Base-by-base conservation (phyloP, 2,888 invertebrate genomes). In the Lepas anatifera region DNA sequence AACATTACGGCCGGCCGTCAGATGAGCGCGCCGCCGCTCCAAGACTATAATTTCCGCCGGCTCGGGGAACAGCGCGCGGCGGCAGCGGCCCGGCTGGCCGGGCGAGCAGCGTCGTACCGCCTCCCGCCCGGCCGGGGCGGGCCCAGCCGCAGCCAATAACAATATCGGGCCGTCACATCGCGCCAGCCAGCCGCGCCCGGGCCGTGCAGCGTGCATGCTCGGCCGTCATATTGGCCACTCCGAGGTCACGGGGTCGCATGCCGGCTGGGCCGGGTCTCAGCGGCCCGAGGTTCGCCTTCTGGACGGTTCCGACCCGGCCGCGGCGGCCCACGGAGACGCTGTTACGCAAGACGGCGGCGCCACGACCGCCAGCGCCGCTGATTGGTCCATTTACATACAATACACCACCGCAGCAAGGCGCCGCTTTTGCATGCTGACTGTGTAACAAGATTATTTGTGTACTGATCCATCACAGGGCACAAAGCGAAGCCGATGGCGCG, bases 361-460 rank as follows among this genome's bases (percentile, higher is more conserved):
- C n/a, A n/a, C n/a, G n/a, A n/a, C n/a, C n/a, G n/a, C n/a, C n/a
- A n/a, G 18, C 16, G 13, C 16, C 32, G 29, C 52, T 32, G 52
- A 52, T 52, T 52, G n/a, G 58, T 16, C 58, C 22, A 58, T 58
- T 58, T 58, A 18, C 58, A 58, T 58, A 58, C 58, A 58, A 35
- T 35, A 35, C 58, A 35, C 6, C 50, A 22, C n/a, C n/a, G n/a
- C n/a, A n/a, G n/a, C n/a, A n/a, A n/a, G n/a, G 29, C 52, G 29
- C 52, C 29, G 35, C 58, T 6, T 35, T 7, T 35, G 58, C 58
- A 58, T 58, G 58, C 58, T 18, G 35, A 58, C 58, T 58, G 32
- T 35, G 58, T 58, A 58, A 58, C 58, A 58, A 58, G 32, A 58
- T 58, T 58, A 58, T 58, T 58, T 35, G 32, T 58, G 58, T 18